These are phyloP conservation scores for Suricata suricatta DNA, from an alignment of 2,113 vertebrate genomes.

Conservation along the genomic window DNA sequence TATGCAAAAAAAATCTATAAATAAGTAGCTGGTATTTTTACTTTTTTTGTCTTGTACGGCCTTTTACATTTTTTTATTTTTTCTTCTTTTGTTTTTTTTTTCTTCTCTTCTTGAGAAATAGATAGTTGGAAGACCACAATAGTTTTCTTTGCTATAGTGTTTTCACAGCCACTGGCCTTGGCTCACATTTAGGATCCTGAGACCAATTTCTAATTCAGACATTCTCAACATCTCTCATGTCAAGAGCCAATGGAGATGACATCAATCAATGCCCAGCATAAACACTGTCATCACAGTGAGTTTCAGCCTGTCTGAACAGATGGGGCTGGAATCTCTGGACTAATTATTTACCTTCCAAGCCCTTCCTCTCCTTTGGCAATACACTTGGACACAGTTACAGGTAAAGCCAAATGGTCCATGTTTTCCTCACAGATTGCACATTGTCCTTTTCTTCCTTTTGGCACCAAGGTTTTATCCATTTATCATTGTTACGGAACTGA, in stretches of 20 bases:
- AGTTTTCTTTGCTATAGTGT: neutral
- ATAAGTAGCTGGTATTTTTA: neutral
- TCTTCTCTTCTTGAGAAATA: neutral
- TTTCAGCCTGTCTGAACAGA: slow-evolving; percentile 69
- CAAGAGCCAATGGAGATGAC: slow-evolving; percentile 60
- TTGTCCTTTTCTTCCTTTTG: slow-evolving; percentile 39
- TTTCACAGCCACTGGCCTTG: neutral
- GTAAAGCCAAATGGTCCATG: slow-evolving; percentile 28
- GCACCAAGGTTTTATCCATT: slow-evolving; percentile 6
- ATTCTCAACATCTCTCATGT: slow-evolving; percentile 45
- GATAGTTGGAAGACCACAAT: neutral
- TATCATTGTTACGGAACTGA: slow-evolving; percentile 21
- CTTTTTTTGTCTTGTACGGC: neutral
- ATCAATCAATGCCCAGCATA: slow-evolving; percentile 60
- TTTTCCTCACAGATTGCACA: slow-evolving; percentile 37
- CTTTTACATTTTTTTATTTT: neutral
- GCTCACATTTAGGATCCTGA: neutral
- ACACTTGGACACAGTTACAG: neutral
- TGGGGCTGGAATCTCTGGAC: slow-evolving; percentile 28
- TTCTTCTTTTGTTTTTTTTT: neutral
- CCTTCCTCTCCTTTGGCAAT: slow-evolving; percentile 54
- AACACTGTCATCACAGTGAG: slow-evolving; percentile 30
- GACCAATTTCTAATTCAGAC: slow-evolving; percentile 57
- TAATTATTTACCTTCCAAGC: slow-evolving; percentile 19
- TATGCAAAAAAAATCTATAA: neutral